phyloP scores from a whole-genome alignment of 2,113 vertebrate species.

The Albula glossodonta region DNA sequence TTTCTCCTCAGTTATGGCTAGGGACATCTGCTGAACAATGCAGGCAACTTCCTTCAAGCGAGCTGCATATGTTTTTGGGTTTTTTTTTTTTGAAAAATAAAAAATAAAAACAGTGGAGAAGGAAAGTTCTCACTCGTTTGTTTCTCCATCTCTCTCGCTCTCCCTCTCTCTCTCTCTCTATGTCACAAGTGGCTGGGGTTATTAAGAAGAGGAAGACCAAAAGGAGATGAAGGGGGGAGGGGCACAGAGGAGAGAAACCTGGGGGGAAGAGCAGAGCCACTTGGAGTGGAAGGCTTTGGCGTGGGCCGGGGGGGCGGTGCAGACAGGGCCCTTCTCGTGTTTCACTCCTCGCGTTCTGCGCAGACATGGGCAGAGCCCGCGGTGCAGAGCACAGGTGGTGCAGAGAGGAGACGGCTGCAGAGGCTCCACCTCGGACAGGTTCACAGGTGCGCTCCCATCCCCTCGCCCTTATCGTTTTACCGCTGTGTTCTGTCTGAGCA shows the following conservation, averaged over 20 bases:
- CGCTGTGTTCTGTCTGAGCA: too few species aligned
- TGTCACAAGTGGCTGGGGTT: conserved; percentile 52
- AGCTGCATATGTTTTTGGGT: background rate
- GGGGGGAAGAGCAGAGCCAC: background rate
- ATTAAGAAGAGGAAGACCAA: conserved; percentile 44
- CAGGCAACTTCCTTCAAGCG: conserved; percentile 21
- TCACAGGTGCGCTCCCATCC: conserved; percentile 23
- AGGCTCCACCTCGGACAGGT: background rate
- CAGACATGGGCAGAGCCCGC: conserved; percentile 52
- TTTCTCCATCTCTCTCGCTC: conserved; percentile 9
- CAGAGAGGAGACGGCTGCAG: conserved; percentile 21
- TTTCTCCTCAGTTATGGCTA: background rate
- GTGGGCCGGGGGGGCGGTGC: background rate
- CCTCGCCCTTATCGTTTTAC: background rate
- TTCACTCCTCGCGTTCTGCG: conserved; percentile 54
- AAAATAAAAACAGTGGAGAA: background rate
- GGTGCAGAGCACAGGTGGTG: conserved; percentile 62
- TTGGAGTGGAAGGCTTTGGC: background rate
- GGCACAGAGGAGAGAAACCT: conserved; percentile 14
- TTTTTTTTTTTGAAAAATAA: background rate
- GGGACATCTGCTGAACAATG: conserved; percentile 24
- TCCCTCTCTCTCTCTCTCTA: conserved; percentile 37
- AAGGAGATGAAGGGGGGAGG: conserved; percentile 18
- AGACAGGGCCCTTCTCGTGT: conserved; percentile 34
- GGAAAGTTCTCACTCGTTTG: background rate